A percentile compares a stretch with the other conserved stretches of the same genome.
Conservation (phyloP, 2,113 vertebrate species). For the Brachionichthys hirsutus region DNA sequence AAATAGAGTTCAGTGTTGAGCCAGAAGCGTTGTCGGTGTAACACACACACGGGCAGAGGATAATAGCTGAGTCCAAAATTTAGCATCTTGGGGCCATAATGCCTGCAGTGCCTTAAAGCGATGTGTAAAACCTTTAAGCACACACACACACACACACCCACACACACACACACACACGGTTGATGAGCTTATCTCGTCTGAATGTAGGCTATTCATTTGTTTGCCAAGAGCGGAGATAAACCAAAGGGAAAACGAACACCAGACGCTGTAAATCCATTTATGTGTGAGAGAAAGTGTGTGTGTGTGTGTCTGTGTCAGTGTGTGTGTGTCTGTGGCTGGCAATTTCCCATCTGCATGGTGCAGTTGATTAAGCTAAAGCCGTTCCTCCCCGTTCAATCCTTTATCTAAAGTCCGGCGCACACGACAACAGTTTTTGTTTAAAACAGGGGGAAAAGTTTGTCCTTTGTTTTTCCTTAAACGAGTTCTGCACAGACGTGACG, state of each 20-base stretch:
- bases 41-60: conserved; percentile 13
- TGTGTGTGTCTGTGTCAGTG: conserved; percentile 9
- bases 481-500: too few species aligned
- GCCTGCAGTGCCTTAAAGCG: conserved; percentile 29
- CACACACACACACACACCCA: conserved; percentile 24
- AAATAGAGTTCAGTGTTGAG: conserved; percentile 70
- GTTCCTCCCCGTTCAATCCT: conserved; percentile 9
- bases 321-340: not conserved
- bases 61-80: conserved; percentile 49
- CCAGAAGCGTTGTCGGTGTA: conserved; percentile 53
- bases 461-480: too few species aligned
- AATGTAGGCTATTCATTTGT: conserved; percentile 54
- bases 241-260: conserved; percentile 40
- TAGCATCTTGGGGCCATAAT: conserved; percentile 45
- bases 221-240: conserved; percentile 56
- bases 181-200: conserved; percentile 65
- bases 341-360: not conserved
- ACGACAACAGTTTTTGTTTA: too few species aligned
- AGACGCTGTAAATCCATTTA: conserved; percentile 61
- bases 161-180: conserved; percentile 30
- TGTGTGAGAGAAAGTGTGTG: conserved; percentile 31
- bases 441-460: too few species aligned
- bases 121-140: conserved; percentile 35
- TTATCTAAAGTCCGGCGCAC: not conserved
- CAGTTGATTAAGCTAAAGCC: not conserved